phyloP scores from a whole-genome alignment of 2,113 vertebrate species.

The Platysternon megacephalum region DNA sequence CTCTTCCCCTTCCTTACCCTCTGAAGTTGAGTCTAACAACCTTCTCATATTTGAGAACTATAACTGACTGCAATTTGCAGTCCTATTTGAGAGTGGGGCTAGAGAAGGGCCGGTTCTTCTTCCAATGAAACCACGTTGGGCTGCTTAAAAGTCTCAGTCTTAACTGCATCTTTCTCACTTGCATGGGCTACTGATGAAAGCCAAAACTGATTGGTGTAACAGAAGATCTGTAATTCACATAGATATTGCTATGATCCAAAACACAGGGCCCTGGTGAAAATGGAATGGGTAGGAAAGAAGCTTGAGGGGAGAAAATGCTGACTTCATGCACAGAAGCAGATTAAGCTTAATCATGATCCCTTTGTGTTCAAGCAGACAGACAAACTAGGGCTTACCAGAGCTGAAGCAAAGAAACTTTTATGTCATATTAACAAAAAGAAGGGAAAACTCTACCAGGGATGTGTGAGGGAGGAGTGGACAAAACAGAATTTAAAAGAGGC shows the following conservation, averaged over 20 bases:
- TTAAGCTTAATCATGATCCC: neutral
- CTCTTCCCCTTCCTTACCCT: neutral
- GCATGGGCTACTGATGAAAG: neutral
- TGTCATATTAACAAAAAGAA: neutral
- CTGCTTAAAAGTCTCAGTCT: neutral
- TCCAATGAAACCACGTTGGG: neutral
- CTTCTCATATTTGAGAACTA: rapidly evolving
- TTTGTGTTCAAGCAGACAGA: slow-evolving; percentile 4
- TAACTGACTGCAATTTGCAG: neutral
- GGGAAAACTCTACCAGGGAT: neutral
- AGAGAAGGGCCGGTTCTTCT: neutral
- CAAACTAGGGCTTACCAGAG: neutral
- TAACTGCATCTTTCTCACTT: neutral
- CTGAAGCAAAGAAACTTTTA: neutral
- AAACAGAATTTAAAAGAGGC: neutral
- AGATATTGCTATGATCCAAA: neutral
- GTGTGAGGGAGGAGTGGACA: neutral
- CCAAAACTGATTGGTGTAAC: neutral
- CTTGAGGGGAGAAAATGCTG: neutral
- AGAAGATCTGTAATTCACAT: neutral
- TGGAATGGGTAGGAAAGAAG: neutral
- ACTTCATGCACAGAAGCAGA: slow-evolving; percentile 6
- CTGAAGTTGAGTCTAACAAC: neutral
- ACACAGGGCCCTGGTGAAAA: neutral
- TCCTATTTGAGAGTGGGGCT: neutral